A percentile compares a stretch with the other conserved stretches of the same genome.
phyloP scores from a whole-genome alignment of 2,888 invertebrate genomes.

The Abrostola tripartita region DNA sequence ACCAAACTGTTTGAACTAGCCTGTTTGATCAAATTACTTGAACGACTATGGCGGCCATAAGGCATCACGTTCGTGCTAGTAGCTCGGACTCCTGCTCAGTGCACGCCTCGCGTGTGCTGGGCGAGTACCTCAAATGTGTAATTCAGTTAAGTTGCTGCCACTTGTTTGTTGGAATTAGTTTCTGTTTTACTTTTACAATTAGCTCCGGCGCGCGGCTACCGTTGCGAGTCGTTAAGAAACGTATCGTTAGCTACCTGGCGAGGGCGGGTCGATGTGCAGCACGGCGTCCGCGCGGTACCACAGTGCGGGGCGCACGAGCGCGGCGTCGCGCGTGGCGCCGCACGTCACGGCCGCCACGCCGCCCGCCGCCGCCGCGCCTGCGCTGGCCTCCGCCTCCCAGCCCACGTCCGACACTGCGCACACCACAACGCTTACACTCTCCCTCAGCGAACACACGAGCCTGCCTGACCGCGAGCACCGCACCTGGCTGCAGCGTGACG shows the following conservation, averaged over 20 bases:
- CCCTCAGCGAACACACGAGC: not conserved
- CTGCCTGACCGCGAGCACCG: not conserved
- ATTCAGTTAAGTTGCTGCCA: slow-evolving; percentile 27
- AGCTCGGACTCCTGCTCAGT: too few relatives aligned
- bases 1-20: too few relatives aligned
- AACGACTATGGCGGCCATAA: too few relatives aligned
- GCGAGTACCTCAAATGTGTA: slow-evolving; percentile 25
- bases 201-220: not conserved
- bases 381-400: slow-evolving; percentile 66
- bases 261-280: slow-evolving; percentile 84
- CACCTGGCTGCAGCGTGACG: slow-evolving; percentile 93
- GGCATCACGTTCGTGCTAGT: too few relatives aligned
- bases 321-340: slow-evolving; percentile 49
- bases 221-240: not conserved
- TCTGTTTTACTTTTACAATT: slow-evolving; percentile 23
- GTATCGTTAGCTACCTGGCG: slow-evolving; percentile 77
- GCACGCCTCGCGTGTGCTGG: too few relatives aligned
- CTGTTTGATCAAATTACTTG: too few relatives aligned
- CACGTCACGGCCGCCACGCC: slow-evolving; percentile 74
- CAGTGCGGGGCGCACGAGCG: slow-evolving; percentile 58
- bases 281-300: slow-evolving; percentile 73
- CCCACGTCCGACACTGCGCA: slow-evolving; percentile 64
- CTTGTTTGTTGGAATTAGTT: slow-evolving; percentile 24
- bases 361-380: slow-evolving; percentile 62
- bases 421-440: not conserved